Base-by-base conservation (phyloP, 2,888 invertebrate genomes). In the Phyllotreta striolata region DNA sequence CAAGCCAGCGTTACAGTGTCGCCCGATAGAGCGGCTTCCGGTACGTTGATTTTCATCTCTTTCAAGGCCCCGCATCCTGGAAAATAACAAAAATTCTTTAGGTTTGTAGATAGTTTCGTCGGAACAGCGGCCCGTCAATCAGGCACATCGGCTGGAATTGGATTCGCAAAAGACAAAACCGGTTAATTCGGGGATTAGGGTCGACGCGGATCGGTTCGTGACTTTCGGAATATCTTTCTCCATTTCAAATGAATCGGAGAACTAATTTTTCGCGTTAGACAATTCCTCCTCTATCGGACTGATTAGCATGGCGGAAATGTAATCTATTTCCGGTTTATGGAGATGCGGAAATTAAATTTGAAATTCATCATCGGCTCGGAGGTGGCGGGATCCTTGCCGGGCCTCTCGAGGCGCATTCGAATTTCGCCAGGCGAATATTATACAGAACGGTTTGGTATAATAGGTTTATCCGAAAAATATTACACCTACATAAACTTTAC, bases 1-100 rank as follows among this genome's bases (percentile, higher is more conserved):
- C 85, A 85, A 13, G 79, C 75, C 63, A 85, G 77, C 47, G 81
- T 81, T 39, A 84, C 84, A 49, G 81, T 79, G 67, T 83, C 81
- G 35, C 84, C 84, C 37, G 81, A 80, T 68, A 78, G 77, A 43
- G 82, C 83, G 37, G 83, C 82, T 69, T 80, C 79, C 41, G 84
- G 84, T 37, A 83, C 83, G 61, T 72, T 74, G 57, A 81, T 79
- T 58, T 70, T 72, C 71, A 81, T 73, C 43, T 79, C 79, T 70
- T 77, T 79, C 63, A 81, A 66, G 6, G 77, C 68, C 12, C 66
- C 64, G 41, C 72, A 73, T 68, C 73, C 80, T 80, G 76, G 54
- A 77, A 78, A 3, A 5, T 8, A 43, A 44, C 10, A 51, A 63
- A 63, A 8, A 40, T 34, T n/a, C n/a, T n/a, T n/a, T n/a, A n/a